Percentiles rank a stretch among this genome's conserved stretches.
Conservation (phyloP, 2,888 invertebrate genomes). For the Deroplatys truncata region DNA sequence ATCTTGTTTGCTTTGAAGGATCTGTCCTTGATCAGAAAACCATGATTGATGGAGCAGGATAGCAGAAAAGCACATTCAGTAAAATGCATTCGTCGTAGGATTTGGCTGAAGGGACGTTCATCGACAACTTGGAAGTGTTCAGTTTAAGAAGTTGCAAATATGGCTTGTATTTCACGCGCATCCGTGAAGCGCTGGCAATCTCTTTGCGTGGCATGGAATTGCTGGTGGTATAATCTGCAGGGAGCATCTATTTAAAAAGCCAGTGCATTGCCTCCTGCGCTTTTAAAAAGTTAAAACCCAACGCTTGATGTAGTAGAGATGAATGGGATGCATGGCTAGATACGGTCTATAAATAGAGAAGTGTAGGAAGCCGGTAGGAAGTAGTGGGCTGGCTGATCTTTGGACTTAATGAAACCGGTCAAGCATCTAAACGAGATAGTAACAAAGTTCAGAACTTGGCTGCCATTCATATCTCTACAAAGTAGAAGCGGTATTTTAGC, state of each 20-base stretch:
- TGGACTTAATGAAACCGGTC: not conserved
- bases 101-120: too few species aligned
- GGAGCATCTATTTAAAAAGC: not conserved
- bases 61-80: too few species aligned
- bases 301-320: not conserved
- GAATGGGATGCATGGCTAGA: not conserved
- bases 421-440: not conserved
- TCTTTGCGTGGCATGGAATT: not conserved
- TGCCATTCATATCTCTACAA: not conserved
- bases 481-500: too few species aligned
- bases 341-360: not conserved
- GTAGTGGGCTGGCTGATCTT: not conserved
- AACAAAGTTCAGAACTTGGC: not conserved
- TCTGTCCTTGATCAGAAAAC: too few species aligned
- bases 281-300: not conserved
- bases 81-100: too few species aligned
- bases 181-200: not conserved
- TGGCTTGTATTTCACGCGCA: not conserved
- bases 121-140: too few species aligned
- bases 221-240: not conserved
- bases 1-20: too few species aligned
- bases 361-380: not conserved
- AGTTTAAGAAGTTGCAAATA: too few species aligned
- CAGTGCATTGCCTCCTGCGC: too few species aligned
- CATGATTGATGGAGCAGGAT: too few species aligned